Evolutionary conservation across 2,113 vertebrate species (phyloP), one percentile per base, ranked within the genome.

Genomic region (Cavia aperea): DNA sequence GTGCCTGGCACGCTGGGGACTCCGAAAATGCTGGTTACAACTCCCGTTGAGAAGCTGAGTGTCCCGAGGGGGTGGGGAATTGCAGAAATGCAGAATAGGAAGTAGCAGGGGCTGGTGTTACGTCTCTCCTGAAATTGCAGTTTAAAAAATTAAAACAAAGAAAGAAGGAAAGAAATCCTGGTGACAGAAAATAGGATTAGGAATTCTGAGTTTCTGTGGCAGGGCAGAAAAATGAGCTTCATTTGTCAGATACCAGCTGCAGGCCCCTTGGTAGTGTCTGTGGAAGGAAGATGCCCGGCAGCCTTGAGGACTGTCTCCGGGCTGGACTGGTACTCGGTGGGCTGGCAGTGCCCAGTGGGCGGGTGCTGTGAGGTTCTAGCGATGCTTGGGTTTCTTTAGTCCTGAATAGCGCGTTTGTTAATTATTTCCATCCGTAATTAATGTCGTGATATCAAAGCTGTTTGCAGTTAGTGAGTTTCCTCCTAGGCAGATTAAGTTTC

Each of bases 341-440:
- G 56, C 14, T 56, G 56, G 56, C 5, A 19, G 18, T 58, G 4
- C 39, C 19, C 56, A 26, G 29, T 56, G 56, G 75, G 68, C 70
- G 4, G 31, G 63, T 39, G 62, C 33, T 39, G 46, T 21, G 60
- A 58, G 77, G 49, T 78, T 89, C 62, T 62, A 21, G n/a, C 15
- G 1, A 65, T 43, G 43, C 7, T 77, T 72, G 68, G 39, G 21
- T 36, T 81, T 79, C 91, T 90, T 78, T 78, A 77, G 46, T 87
- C 15, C 87, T 72, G 87, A 39, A 4, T 51, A 88, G 46, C 49
- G 19, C 39, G 14, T 89, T 84, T 18, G 39, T 43, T 83, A 39
- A 29, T 92, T 70, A 92, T 88, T 89, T n/a, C 46, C 26, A 86
- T 95, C 13, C 8, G 31, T 85, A 89, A 72, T 93, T 89, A 91